Conservation (phyloP, 2,888 invertebrate genomes). For the Amphimallon solstitiale region DNA sequence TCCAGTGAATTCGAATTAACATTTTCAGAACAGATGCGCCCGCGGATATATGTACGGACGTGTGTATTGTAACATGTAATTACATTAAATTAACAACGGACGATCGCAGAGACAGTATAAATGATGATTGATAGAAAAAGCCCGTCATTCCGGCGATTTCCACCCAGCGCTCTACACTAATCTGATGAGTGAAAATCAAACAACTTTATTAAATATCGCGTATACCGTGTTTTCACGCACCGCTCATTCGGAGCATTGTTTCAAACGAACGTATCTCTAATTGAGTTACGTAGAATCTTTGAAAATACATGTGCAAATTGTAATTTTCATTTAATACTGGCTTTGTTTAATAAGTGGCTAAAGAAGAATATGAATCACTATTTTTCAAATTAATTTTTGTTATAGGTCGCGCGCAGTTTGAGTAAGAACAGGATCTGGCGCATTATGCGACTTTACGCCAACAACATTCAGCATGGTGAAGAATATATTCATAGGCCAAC, state of each 20-base stretch:
- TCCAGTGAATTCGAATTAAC: constrained; percentile 22
- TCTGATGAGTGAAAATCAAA: constrained; percentile 39
- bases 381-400: too few relatives aligned
- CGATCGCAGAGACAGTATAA: constrained; percentile 59
- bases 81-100: constrained; percentile 61
- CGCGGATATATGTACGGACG: constrained; percentile 52
- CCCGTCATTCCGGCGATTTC: constrained; percentile 38
- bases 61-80: constrained; percentile 60
- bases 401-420: too few relatives aligned
- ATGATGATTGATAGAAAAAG: constrained; percentile 62
- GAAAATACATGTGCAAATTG: too few relatives aligned
- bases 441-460: too few relatives aligned
- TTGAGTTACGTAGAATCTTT: too few relatives aligned
- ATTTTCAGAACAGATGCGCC: constrained; percentile 57
- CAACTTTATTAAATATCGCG: constrained; percentile 33
- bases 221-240: not conserved
- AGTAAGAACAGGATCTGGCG: too few relatives aligned
- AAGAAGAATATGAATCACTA: too few relatives aligned
- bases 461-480: too few relatives aligned
- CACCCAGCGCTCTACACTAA: constrained; percentile 38
- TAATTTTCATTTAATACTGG: too few relatives aligned
- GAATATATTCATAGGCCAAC: too few relatives aligned
- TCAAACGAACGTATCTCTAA: too few relatives aligned
- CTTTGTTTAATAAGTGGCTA: too few relatives aligned
- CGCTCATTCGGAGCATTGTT: not conserved